Evolutionary conservation across 2,113 vertebrate species (phyloP).

Genomic region (Oxyruncus cristatus): DNA sequence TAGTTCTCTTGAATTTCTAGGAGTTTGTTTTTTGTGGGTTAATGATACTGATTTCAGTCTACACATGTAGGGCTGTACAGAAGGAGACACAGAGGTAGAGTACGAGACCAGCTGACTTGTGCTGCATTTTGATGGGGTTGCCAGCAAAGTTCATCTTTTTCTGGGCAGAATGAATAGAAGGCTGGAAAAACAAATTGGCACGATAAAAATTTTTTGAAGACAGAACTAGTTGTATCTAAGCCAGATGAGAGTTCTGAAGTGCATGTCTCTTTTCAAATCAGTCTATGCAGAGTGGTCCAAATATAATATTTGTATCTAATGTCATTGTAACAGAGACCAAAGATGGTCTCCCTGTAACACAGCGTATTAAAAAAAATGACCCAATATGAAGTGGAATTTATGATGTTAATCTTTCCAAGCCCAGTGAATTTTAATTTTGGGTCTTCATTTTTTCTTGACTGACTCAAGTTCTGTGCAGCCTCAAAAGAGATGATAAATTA

Average conservation of each 20-base stretch:
- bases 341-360: neutral
- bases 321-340: neutral
- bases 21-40: neutral
- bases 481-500: neutral
- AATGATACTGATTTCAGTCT: neutral
- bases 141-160: neutral
- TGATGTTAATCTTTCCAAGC: neutral
- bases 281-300: neutral
- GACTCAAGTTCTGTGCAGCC: neutral
- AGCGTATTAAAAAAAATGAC: neutral
- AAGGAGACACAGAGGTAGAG: neutral
- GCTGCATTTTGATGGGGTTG: neutral
- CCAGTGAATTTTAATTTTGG: neutral
- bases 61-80: rapidly evolving
- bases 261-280: neutral
- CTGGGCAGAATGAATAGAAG: neutral
- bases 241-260: neutral
- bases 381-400: neutral
- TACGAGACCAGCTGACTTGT: neutral
- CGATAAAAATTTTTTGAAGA: neutral
- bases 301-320: neutral
- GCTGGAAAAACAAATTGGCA: neutral
- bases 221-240: neutral
- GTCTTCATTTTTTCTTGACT: neutral
- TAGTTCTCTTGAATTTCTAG: neutral